These are phyloP conservation scores for Smittia aterrima DNA, from an alignment of 2,888 invertebrate species.

Conservation along the genomic window DNA sequence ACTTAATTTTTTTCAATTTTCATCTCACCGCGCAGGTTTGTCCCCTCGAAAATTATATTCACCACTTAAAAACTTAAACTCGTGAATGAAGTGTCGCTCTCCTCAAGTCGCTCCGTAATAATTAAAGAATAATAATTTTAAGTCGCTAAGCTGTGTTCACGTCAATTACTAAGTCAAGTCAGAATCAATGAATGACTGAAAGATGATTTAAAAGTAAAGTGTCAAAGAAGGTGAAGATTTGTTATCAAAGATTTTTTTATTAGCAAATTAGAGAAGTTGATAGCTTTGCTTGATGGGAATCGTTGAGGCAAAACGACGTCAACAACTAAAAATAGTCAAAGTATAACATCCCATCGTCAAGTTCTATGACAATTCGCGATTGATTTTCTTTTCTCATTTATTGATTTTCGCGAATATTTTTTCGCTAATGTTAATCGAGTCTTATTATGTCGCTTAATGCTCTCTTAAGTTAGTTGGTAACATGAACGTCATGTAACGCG, in stretches of 20 bases:
- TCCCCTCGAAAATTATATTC: no score
- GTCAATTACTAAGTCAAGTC: no score
- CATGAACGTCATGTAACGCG: neutral
- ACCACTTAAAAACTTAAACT: no score
- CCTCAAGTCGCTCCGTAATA: no score
- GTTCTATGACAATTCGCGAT: neutral
- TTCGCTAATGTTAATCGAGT: neutral
- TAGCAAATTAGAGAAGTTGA: neutral
- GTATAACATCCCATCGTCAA: neutral
- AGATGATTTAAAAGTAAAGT: neutral
- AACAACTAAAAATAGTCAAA: neutral
- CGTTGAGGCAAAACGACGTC: neutral
- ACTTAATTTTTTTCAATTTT: no score
- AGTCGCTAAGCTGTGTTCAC: no score
- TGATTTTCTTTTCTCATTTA: neutral
- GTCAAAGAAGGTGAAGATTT: neutral
- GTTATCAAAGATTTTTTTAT: neutral
- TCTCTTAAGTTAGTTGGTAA: neutral
- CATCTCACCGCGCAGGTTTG: no score
- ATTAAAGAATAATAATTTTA: no score
- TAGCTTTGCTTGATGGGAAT: neutral
- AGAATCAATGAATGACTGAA: neutral
- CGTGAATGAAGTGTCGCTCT: no score
- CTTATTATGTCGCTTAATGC: neutral
- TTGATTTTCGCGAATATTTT: neutral